Percentiles rank a stretch among this genome's conserved stretches.
Evolutionary conservation across 2,113 vertebrate genomes (phyloP).

Genomic region (Stigmatopora nigra): DNA sequence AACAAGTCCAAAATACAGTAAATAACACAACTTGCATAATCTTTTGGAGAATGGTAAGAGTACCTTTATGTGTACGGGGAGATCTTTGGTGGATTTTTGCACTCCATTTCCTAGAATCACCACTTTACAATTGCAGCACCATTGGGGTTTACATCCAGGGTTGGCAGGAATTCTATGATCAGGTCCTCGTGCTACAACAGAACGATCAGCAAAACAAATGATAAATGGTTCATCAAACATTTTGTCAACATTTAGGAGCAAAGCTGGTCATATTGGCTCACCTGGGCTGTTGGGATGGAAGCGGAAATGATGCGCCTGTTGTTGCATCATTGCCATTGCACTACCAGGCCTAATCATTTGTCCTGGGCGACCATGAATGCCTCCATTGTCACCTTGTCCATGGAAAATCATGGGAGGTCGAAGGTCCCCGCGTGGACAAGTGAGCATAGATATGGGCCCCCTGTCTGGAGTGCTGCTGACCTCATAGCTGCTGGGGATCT

Average conservation of each 20-base stretch:
- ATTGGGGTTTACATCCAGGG: conserved; percentile 76
- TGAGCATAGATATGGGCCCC: conserved; percentile 65
- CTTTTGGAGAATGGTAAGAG: too few relatives aligned
- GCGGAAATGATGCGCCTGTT: conserved; percentile 68
- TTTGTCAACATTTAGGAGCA: not conserved
- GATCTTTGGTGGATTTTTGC: conserved; percentile 78
- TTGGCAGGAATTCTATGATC: conserved; percentile 58
- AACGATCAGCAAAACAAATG: conserved; percentile 52
- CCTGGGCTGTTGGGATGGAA: conserved; percentile 77
- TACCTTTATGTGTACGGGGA: conserved; percentile 71
- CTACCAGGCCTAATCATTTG: conserved; percentile 44
- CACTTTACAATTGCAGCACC: conserved; percentile 94
- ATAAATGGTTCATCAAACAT: not conserved
- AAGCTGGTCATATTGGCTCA: conserved; percentile 59
- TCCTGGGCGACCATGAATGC: conserved; percentile 32
- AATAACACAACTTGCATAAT: too few relatives aligned
- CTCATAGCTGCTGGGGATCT: conserved; percentile 90
- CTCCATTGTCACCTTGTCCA: conserved; percentile 41
- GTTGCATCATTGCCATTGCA: conserved; percentile 63
- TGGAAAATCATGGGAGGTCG: conserved; percentile 52
- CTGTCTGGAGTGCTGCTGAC: conserved; percentile 80
- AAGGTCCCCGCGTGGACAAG: conserved; percentile 48
- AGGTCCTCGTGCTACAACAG: conserved; percentile 69
- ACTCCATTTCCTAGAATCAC: conserved; percentile 91
- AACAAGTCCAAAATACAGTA: not conserved